Evolutionary conservation across 2,888 invertebrate genomes (phyloP).

Genomic region (Agonopterix arenella): DNA sequence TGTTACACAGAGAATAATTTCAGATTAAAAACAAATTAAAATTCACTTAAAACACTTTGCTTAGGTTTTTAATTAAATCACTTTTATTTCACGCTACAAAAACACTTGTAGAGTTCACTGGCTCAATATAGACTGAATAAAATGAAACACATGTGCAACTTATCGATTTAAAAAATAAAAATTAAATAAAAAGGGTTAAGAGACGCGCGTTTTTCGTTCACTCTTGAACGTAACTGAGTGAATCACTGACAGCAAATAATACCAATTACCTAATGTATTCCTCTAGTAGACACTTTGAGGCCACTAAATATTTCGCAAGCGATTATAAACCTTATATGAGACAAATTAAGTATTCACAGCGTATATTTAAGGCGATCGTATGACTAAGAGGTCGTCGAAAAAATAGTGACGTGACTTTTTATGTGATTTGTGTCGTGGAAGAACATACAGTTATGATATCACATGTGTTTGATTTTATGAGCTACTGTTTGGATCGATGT

Average conservation of each 20-base stretch:
- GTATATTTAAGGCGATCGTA: neutral
- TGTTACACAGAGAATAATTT: too few relatives aligned
- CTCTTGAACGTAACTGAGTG: slow-evolving; percentile 57
- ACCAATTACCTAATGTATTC: slow-evolving; percentile 59
- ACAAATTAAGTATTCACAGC: neutral
- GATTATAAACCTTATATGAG: slow-evolving; percentile 31
- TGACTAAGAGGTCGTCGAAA: neutral
- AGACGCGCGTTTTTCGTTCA: slow-evolving; percentile 43
- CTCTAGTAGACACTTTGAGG: slow-evolving; percentile 31
- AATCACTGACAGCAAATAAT: slow-evolving; percentile 69
- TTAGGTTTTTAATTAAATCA: too few relatives aligned
- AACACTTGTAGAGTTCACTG: slow-evolving; percentile 29
- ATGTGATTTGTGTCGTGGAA: neutral
- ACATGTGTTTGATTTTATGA: too few relatives aligned
- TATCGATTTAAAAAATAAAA: slow-evolving; percentile 34
- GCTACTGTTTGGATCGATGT: too few relatives aligned
- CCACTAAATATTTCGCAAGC: slow-evolving; percentile 26
- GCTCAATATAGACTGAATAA: slow-evolving; percentile 35
- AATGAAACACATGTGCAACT: slow-evolving; percentile 37
- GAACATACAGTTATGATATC: too few relatives aligned
- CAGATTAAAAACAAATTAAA: too few relatives aligned
- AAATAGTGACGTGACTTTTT: neutral
- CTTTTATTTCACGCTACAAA: neutral
- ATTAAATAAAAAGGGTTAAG: slow-evolving; percentile 28
- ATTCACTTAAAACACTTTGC: too few relatives aligned